Evolutionary conservation across 2,888 invertebrate genomes (phyloP), one percentile per base, ranked within the genome.

Genomic region (Gymnoscelis rufifasciata): DNA sequence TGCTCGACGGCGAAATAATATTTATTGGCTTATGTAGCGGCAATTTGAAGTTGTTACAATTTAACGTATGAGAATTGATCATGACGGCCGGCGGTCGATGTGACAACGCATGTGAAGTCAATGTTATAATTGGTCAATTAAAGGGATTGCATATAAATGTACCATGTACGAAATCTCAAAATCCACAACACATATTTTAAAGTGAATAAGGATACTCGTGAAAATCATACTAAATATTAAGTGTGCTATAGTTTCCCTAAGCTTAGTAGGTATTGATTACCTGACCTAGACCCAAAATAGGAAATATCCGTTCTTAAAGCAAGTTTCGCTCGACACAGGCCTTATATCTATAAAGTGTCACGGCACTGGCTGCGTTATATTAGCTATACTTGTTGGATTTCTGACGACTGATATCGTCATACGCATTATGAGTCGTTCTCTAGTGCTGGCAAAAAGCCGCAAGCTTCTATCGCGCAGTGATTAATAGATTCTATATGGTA

Each of bases 391-490:
- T 19, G 2, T 5, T 2, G 5, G 19, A 5, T 3, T 19, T 19
- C 3, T 19, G 19, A 19, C 19, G 19, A 19, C 19, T 3, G 19
- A 5, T 19, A 19, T 15, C 10, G 19, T 35, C 7, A 23, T 35
- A n/a, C 35, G 19, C 10, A 35, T 15, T 35, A 7, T 35, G 7
- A 15, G 35, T 29, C 24, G 29, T 5, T 39, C n/a, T 7, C 11
- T 27, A 29, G 11, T 10, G 35, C 43, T 48, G 43, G 43, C 48
- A 43, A 19, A 43, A 37, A 43, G 12, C 43, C 43, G 36, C 35
- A 33, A 26, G 19, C 11, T 39, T 19, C 40, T 40, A 47, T 47
- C 47, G 35, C 38, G 15, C 10, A 11, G n/a, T 39, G 35, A 48
- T 39, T 48, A 37, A 37, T 38, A 15, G 35, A 29, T 38, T 14